Percentiles rank a stretch among this genome's conserved stretches.
Evolutionary conservation across 1,140 invertebrate genomes (phyloP).

Genomic region (Phymorhynchus buccinoides): DNA sequence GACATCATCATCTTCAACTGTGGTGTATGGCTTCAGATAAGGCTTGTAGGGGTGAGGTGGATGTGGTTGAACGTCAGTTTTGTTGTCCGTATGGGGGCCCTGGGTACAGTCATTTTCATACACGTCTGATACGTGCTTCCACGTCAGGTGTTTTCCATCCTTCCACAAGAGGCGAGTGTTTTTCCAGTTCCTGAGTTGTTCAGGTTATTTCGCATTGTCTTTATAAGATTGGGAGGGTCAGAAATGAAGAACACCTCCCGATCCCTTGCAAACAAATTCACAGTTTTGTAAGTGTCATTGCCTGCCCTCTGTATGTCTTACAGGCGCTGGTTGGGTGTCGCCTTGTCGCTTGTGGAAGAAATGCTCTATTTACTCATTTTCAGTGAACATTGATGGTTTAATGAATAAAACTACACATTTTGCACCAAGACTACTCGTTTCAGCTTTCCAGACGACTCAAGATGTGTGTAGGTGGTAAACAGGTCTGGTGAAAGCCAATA

Average conservation of each 20-base stretch:
- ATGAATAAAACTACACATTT: too few relatives aligned
- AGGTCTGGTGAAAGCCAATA: too few relatives aligned
- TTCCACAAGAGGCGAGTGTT: constrained; percentile 32
- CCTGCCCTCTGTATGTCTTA: constrained; percentile 26
- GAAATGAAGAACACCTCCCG: constrained; percentile 37
- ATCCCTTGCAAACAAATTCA: not conserved
- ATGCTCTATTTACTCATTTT: too few relatives aligned
- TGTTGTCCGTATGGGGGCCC: constrained; percentile 20
- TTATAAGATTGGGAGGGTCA: constrained; percentile 39
- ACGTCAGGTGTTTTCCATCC: constrained; percentile 23
- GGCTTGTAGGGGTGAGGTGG: constrained; percentile 24
- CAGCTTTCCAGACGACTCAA: too few relatives aligned
- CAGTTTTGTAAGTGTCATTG: constrained; percentile 2
- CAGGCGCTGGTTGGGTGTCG: constrained; percentile 34
- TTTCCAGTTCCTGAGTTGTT: constrained; percentile 23
- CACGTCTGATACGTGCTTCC: constrained; percentile 27
- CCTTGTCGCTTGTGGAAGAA: constrained; percentile 43
- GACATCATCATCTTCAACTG: not conserved
- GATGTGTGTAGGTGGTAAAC: too few relatives aligned
- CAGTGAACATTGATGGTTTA: too few relatives aligned
- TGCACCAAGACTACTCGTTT: too few relatives aligned
- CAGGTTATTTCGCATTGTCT: constrained; percentile 41
- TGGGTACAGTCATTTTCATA: constrained; percentile 24
- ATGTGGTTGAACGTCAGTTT: constrained; percentile 40
- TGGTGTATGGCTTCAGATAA: constrained; percentile 15